Percentiles rank a stretch among this genome's conserved stretches.
Evolutionary conservation across 2,113 vertebrate genomes (phyloP).

Genomic region (Myotis lucifugus): DNA sequence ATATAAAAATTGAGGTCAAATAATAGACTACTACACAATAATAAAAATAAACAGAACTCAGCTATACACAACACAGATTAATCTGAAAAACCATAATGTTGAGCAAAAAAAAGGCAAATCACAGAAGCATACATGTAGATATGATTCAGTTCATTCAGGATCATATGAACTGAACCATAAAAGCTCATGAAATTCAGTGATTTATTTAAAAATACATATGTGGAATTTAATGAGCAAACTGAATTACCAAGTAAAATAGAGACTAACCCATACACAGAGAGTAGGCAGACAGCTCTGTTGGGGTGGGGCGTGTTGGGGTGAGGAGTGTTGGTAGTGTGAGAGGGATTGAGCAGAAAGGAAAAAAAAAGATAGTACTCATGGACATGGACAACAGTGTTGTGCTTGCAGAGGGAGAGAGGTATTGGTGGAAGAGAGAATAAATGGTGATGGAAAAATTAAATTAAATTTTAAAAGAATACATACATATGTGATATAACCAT

Average conservation of each 20-base stretch:
- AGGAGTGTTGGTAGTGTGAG: too few relatives aligned
- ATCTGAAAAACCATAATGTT: background rate
- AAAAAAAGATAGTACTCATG: too few relatives aligned
- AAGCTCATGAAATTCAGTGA: background rate
- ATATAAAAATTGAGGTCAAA: conserved; percentile 33
- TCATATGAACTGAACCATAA: background rate
- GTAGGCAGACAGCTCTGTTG: too few relatives aligned
- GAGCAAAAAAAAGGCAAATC: background rate
- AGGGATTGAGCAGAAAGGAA: too few relatives aligned
- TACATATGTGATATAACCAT: background rate
- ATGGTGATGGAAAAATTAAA: too few relatives aligned
- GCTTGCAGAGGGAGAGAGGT: too few relatives aligned
- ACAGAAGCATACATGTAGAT: background rate
- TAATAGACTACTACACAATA: background rate
- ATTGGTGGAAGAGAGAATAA: too few relatives aligned
- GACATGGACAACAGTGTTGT: too few relatives aligned
- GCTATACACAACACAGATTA: background rate
- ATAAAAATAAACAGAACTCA: conserved; percentile 8
- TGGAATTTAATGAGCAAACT: too few relatives aligned
- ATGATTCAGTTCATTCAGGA: background rate
- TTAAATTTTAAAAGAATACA: background rate
- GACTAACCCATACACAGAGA: too few relatives aligned
- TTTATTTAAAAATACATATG: background rate
- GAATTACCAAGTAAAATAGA: too few relatives aligned
- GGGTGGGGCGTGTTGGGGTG: too few relatives aligned